Evolutionary conservation across 2,888 invertebrate genomes (phyloP).

Genomic region (Galerucella nymphaeae): DNA sequence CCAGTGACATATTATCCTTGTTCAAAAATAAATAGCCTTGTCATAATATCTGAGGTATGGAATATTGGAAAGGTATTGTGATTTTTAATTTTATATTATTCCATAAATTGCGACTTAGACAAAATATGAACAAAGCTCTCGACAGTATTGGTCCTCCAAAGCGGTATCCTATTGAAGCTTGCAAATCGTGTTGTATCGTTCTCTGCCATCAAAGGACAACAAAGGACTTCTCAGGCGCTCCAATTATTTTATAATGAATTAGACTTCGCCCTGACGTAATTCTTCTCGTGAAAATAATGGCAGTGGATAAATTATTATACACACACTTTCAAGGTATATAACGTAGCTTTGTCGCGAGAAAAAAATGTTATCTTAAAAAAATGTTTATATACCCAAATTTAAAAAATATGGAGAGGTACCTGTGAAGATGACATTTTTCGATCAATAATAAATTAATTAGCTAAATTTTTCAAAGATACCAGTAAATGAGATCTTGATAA

Average conservation of each 20-base stretch:
- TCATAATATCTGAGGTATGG: not conserved
- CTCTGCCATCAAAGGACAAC: conserved; percentile 56
- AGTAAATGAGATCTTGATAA: too few species aligned
- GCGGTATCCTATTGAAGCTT: conserved; percentile 40
- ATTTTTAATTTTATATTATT: conserved; percentile 7
- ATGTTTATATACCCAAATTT: conserved; percentile 5
- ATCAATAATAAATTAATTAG: too few species aligned
- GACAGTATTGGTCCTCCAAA: conserved; percentile 30
- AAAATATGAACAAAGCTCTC: conserved; percentile 35
- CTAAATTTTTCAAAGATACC: too few species aligned
- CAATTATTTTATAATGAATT: conserved; percentile 58
- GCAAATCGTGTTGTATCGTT: conserved; percentile 58
- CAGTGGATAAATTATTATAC: conserved; percentile 39
- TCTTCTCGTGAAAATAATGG: conserved; percentile 37
- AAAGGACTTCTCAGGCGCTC: conserved; percentile 54
- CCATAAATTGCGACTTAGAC: not conserved
- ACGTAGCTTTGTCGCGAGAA: conserved; percentile 28
- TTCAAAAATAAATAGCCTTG: not conserved
- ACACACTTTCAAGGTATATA: conserved; percentile 28
- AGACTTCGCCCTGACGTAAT: conserved; percentile 45
- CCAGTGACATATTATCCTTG: too few species aligned
- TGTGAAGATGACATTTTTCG: too few species aligned
- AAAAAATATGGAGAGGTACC: not conserved
- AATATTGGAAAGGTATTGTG: not conserved
- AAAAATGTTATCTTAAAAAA: not conserved